Conservation (phyloP, 2,797 vertebrate genomes). For the Sternotherus odoratus region DNA sequence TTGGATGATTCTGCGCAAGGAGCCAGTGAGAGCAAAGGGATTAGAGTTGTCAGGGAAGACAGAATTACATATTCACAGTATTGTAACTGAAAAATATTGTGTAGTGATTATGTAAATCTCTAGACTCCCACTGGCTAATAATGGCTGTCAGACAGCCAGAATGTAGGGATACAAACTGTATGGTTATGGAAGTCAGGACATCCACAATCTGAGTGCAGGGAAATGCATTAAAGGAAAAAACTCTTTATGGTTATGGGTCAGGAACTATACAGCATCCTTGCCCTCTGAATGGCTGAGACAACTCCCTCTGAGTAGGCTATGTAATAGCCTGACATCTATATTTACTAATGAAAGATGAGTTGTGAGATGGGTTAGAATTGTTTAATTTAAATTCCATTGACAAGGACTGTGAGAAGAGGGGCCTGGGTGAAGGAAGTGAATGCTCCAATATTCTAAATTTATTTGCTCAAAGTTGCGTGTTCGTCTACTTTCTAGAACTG, state of each 20-base stretch:
- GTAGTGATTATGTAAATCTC: slow-evolving; percentile 75
- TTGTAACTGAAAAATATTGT: slow-evolving; percentile 67
- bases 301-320: neutral
- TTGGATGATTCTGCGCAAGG: slow-evolving; percentile 37
- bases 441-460: neutral
- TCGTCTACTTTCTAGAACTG: neutral
- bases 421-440: neutral
- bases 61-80: slow-evolving; percentile 75
- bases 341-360: neutral
- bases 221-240: neutral
- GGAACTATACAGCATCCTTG: rapidly evolving
- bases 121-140: slow-evolving; percentile 73
- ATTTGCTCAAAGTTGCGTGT: neutral
- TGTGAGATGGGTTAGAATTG: neutral
- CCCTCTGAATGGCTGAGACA: slow-evolving; percentile 11
- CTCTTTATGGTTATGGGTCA: neutral
- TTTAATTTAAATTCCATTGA: slow-evolving; percentile 14
- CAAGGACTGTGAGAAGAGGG: neutral
- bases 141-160: neutral
- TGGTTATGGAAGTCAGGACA: slow-evolving; percentile 63
- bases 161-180: slow-evolving; percentile 37
- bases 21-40: slow-evolving; percentile 64
- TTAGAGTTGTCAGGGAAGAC: slow-evolving; percentile 69
- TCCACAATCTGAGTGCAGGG: slow-evolving; percentile 48
- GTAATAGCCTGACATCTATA: neutral